Base-by-base conservation (phyloP, 2,888 invertebrate genomes). In the Dilophus febrilis region DNA sequence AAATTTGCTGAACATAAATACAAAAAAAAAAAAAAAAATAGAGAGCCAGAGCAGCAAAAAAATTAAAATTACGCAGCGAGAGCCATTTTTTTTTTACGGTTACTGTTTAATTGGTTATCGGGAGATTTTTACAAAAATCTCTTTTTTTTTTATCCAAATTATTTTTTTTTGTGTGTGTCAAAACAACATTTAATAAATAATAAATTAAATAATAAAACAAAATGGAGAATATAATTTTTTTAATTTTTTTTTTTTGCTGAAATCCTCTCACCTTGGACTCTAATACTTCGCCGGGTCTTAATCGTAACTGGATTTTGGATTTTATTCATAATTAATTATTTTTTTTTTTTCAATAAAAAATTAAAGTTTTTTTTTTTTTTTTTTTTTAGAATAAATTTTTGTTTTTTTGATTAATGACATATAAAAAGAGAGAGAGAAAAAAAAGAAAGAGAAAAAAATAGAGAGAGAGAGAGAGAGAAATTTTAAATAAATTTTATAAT, bases 211-310 rank as follows among this genome's bases (percentile, higher is more conserved):
- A n/a, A n/a, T n/a, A n/a, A n/a, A n/a, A n/a, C n/a, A n/a, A n/a
- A n/a, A n/a, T n/a, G n/a, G n/a, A n/a, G n/a, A n/a, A n/a, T n/a
- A n/a, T n/a, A n/a, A n/a, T n/a, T n/a, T n/a, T n/a, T n/a, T n/a
- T 13, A 35, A 14, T 35, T 30, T 39, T 35, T 35, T 13, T 35
- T 28, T 41, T 42, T 29, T 35, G 22, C 6, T 37, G 18, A 22
- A 35, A 40, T 36, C 40, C 41, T 54, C 61, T 61, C 61, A 79
- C 79, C 79, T 79, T 78, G 62, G 68, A 66, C 64, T 78, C 77
- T 64, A 71, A 67, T 59, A 80, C 72, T 69, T 80, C 79, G 66
- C 79, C 80, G 61, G 79, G 80, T 64, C 79, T 77, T 67, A 80
- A 77, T 67, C 70, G 74, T 42, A 61, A 58, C 62, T 62, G 59